Evolutionary conservation across 2,888 invertebrate species (phyloP).

Genomic region (Euproctis similis): DNA sequence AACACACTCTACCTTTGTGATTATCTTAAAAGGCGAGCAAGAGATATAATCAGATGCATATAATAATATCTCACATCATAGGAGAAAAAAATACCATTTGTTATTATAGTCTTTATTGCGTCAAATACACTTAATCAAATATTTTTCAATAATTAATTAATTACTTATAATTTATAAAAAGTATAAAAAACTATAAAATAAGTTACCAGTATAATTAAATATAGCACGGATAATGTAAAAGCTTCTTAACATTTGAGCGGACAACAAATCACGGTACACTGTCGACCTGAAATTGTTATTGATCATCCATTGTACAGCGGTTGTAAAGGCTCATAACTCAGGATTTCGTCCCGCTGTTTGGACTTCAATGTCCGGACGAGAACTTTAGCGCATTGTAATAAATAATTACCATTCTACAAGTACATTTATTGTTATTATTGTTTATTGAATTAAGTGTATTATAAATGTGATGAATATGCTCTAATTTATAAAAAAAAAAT

Average conservation of each 20-base stretch:
- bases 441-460: constrained; percentile 8
- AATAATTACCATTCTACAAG: constrained; percentile 24
- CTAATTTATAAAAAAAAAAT: too few relatives aligned
- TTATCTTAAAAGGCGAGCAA: too few relatives aligned
- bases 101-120: too few relatives aligned
- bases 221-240: constrained; percentile 5
- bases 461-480: too few relatives aligned
- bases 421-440: constrained; percentile 10
- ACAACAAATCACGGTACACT: constrained; percentile 46
- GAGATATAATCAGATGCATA: too few relatives aligned
- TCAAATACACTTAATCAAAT: neutral
- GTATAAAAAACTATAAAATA: too few relatives aligned
- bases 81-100: too few relatives aligned
- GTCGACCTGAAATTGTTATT: constrained; percentile 63
- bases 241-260: constrained; percentile 15
- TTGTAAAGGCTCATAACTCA: constrained; percentile 45
- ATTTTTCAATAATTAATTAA: too few relatives aligned
- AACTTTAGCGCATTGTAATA: constrained; percentile 30
- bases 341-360: constrained; percentile 58
- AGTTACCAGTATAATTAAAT: too few relatives aligned
- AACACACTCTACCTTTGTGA: too few relatives aligned
- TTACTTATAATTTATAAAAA: too few relatives aligned
- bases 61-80: too few relatives aligned
- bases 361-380: constrained; percentile 36
- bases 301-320: constrained; percentile 55